Conservation (phyloP, 2,113 vertebrate genomes). For the Engraulis encrasicolus region DNA sequence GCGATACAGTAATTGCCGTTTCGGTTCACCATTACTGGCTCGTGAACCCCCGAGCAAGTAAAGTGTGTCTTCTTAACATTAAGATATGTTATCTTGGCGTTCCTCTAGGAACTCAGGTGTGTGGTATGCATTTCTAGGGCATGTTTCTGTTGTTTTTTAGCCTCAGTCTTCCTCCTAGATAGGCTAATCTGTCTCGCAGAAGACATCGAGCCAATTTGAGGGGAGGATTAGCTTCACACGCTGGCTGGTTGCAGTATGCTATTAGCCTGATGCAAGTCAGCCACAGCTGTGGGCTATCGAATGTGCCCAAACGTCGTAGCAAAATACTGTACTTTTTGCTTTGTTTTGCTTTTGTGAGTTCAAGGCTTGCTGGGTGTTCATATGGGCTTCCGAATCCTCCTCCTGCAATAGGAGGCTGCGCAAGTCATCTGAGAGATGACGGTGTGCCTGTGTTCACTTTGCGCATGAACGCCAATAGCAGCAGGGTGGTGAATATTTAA, state of each 20-base stretch:
- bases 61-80: not conserved
- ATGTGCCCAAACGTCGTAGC: not conserved
- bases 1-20: not conserved
- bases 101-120: too few species aligned
- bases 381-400: too few species aligned
- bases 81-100: not conserved
- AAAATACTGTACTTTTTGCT: not conserved
- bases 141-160: not conserved
- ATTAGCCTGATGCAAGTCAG: not conserved
- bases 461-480: too few species aligned
- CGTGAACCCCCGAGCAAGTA: not conserved
- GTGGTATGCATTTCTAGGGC: not conserved
- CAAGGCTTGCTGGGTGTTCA: too few species aligned
- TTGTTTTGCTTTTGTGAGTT: too few species aligned
- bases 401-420: too few species aligned
- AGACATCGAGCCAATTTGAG: slow-evolving; percentile 15
- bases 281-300: not conserved
- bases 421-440: too few species aligned
- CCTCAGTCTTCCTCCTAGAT: not conserved
- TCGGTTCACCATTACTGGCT: not conserved
- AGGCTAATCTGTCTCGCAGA: not conserved
- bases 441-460: too few species aligned
- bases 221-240: not conserved
- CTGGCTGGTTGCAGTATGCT: not conserved
- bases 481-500: too few species aligned